Base-by-base conservation (phyloP, 2,797 vertebrate species). In the Echiichthys vipera region DNA sequence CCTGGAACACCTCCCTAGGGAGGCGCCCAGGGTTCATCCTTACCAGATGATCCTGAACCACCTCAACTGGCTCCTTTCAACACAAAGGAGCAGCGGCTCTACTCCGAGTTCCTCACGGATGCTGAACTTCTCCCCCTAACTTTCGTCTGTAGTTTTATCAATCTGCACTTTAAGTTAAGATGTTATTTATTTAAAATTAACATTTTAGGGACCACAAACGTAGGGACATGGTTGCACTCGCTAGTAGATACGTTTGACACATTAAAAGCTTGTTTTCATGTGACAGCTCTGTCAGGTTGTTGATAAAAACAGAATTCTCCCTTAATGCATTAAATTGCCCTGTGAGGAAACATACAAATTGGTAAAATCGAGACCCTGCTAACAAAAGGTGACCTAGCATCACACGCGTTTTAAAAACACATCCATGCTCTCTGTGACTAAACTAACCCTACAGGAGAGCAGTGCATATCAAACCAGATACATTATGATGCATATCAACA, bases 381-480 rank as follows among this genome's bases (percentile, higher is more conserved):
- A 93, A 95, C 93, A 50, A 95, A 95, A 94, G 94, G 91, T 95
- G 95, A 95, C 88, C 95, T 94, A 96, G 94, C 94, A 96, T 94
- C 95, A 95, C 94, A 96, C 95, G 93, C 94, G 82, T 94, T 92
- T 94, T 93, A 94, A 92, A 94, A 96, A 96, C 95, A 96, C 95
- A 96, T 95, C 93, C 94, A 93, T 7, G 59, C 94, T 93, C 94
- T 93, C 91, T 94, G 95, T 88, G 92, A 36, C 34, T 24, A 67
- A 9, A 91, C 95, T 95, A 93, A 95, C 88, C 92, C 94, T 96
- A 95, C 94, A 95, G 94, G 39, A 69, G 95, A 96, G 94, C 95
- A 70, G 79, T 94, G 95, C 95, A 95, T 93, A 94, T 94, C 95
- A 96, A 96, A 94, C 92, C 91, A 84, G 65, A 91, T 95, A 96